Evolutionary conservation across 2,797 vertebrate genomes (phyloP), one percentile per base, ranked within the genome.

Genomic region (Sebastes taczanowskii): DNA sequence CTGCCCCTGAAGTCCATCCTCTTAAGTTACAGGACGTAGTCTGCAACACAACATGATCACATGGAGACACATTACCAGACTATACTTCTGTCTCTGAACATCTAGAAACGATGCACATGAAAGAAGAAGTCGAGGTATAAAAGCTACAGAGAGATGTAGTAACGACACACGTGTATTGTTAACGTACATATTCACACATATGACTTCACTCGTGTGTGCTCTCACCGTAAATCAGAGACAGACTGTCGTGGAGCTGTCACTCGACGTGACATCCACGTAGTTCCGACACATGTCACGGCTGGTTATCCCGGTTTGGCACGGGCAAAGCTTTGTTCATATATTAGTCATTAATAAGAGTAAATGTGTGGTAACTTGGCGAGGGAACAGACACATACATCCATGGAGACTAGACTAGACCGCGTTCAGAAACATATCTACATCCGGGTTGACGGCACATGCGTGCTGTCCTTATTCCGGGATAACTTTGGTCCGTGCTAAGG

Each of bases 391-490:
- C 1, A 16, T 11, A 25, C 62, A 5, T 9, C 35, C n/a, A 4
- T 22, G 59, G 29, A n/a, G 9, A 38, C 35, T 14, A 38, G 35
- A 38, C 35, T 18, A 20, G 58, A 29, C 42, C 82, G 71, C 69
- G 58, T 38, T 67, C 71, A 71, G 77, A 14, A 1, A 77, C 13
- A 87, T 34, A 86, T 95, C 96, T 95, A 96, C 96, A 97, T 97
- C 96, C 97, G 96, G 97, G 95, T 97, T 96, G 95, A 96, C 95
- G 89, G 96, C 96, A 97, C 96, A 97, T 96, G 96, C 97, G 95
- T 96, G 96, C 95, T 96, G 93, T 91, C 94, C 93, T 95, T 97
- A 97, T 97, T 97, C 96, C 96, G 97, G 96, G 97, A 97, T 95
- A 97, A 96, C 93, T 97, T 97, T 97, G 92, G 95, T 88, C 96